Conservation (phyloP, 2,113 vertebrate species). For the Bubalus kerabau region DNA sequence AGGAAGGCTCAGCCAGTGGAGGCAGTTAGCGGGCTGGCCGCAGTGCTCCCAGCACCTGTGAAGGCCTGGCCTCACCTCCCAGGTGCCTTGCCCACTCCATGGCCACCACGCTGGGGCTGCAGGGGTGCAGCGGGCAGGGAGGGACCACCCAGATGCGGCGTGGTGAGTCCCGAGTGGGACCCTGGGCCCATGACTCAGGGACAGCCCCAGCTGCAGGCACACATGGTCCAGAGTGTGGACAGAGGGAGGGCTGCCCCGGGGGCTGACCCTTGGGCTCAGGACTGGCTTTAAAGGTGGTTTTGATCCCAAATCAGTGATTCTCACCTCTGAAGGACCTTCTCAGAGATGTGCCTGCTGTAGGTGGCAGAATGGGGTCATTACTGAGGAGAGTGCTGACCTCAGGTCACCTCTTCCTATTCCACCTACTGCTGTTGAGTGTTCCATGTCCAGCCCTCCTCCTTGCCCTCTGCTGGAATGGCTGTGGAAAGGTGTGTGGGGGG, state of each 20-base stretch:
- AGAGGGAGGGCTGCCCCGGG: neutral
- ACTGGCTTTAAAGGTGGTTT: neutral
- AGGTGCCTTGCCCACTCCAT: conserved; percentile 10
- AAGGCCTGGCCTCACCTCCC: neutral
- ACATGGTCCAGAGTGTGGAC: neutral
- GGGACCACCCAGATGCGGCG: neutral
- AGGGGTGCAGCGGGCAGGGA: neutral
- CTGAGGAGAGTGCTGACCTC: neutral
- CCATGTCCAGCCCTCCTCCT: neutral
- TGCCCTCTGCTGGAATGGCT: neutral
- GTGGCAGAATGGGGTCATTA: neutral
- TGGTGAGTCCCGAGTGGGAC: rapidly evolving
- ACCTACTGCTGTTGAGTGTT: neutral
- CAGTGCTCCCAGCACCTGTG: neutral
- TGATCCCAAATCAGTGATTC: neutral
- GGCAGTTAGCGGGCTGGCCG: rapidly evolving
- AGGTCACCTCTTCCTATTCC: neutral
- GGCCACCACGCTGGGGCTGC: neutral
- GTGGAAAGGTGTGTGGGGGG: neutral
- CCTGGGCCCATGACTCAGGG: rapidly evolving
- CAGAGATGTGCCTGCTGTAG: neutral
- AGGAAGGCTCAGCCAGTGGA: neutral
- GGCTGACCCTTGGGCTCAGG: neutral
- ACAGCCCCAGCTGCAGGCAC: rapidly evolving
- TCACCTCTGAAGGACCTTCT: neutral